Evolutionary conservation across 2,888 invertebrate genomes (phyloP), one percentile per base, ranked within the genome.

Genomic region (Himalopsyche japonica): DNA sequence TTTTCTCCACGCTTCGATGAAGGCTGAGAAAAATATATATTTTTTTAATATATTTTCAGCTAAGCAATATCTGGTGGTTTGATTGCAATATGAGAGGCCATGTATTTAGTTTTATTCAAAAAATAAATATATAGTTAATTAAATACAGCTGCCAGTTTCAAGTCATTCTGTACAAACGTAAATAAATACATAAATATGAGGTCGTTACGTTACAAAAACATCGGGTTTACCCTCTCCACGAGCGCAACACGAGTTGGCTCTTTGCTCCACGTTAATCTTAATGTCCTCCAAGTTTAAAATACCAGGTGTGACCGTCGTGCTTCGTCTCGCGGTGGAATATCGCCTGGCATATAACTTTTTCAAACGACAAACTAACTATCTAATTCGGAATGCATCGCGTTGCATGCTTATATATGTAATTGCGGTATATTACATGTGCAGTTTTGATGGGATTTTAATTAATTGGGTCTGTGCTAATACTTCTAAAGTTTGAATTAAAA

Each of bases 191-290:
- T 85, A 79, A 85, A 85, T 85, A 82, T 82, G 82, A 80, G 79
- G 80, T 85, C 85, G 80, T 85, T 85, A 83, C 81, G 80, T 81
- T 49, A 70, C 82, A 77, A 84, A 81, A 81, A 84, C 84, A 84
- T 80, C 84, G 57, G 57, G 57, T 57, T 57, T 57, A 57, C 57
- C 57, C 57, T 24, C 57, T 57, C 57, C 57, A 20, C 76, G 49
- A 76, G 82, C 82, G 86, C 80, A 84, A 86, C 86, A 86, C 81
- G 84, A 86, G 84, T 84, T 86, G 82, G 86, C 86, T 86, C 86
- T 86, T 84, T 84, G 79, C 78, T 82, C 78, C 80, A 82, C 86
- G 86, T 86, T 86, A 85, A 82, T 85, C 86, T 86, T 86, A 86
- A 86, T 86, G 86, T 85, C 81, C 81, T 82, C 83, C 77, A 86